These are phyloP conservation scores for Callyntrura sp. DNA, from an alignment of 2,888 invertebrate species.

Conservation along the genomic window DNA sequence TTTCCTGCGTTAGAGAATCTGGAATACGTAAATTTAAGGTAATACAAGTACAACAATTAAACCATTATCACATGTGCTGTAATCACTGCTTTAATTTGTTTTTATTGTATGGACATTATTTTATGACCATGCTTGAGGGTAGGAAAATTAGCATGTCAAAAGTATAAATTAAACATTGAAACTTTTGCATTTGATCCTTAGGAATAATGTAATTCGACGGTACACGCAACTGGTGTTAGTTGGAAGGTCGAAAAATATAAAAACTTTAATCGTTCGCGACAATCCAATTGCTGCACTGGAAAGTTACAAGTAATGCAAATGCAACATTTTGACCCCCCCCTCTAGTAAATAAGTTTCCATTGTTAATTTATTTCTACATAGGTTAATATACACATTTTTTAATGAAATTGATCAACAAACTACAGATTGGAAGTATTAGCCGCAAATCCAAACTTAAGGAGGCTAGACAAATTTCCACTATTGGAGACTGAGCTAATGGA, in stretches of 20 bases:
- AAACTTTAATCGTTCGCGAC: conserved; percentile 65
- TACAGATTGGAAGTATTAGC: conserved; percentile 70
- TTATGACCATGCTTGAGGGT: too few species aligned
- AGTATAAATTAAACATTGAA: background rate
- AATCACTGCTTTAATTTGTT: background rate
- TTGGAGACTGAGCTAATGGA: conserved; percentile 72
- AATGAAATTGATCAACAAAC: background rate
- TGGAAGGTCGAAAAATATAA: conserved; percentile 68
- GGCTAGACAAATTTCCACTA: conserved; percentile 73
- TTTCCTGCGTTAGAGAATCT: conserved; percentile 72
- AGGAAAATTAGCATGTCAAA: background rate
- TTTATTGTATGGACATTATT: too few species aligned
- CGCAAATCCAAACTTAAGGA: conserved; percentile 65
- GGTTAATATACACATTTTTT: conserved; percentile 10
- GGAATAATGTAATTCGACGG: conserved; percentile 58
- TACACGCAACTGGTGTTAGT: conserved; percentile 73
- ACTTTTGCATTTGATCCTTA: conserved; percentile 22
- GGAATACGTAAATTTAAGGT: conserved; percentile 78
- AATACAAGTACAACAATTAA: background rate
- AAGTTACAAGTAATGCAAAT: conserved; percentile 69
- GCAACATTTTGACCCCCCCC: too few species aligned
- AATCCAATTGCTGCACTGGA: conserved; percentile 66
- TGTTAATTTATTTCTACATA: too few species aligned
- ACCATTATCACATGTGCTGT: too few species aligned
- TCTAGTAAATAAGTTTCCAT: too few species aligned